Evolutionary conservation across 2,888 invertebrate genomes (phyloP), one percentile per base, ranked within the genome.

Genomic region (Dolomedes plantarius): DNA sequence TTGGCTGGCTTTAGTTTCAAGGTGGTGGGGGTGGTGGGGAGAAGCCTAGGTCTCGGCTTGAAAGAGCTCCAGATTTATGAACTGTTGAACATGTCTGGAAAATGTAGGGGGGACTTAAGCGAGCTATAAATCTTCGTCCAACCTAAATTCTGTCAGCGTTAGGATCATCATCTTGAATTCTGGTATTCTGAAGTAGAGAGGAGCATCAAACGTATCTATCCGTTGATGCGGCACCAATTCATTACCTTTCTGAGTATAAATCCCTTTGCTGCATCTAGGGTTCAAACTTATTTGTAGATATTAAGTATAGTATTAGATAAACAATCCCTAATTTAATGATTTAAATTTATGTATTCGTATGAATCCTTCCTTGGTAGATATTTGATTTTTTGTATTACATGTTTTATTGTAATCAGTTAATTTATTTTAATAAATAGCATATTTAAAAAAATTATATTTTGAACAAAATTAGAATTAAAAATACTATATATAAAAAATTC

Each of bases 141-240:
- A 23, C 56, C 23, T n/a, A 3, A 23, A 56, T 56, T 56, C 56
- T 23, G 56, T 56, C 56, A 56, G 56, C 23, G 23, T 23, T 1
- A 23, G 56, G 56, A 56, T 56, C 56, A 56, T 56, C 56, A 23
- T 56, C 56, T 56, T 56, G 56, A 56, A 56, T 23, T 56, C 23
- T 56, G 23, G 56, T 23, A 23, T n/a, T 23, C 19, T 19, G 56
- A 56, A 56, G 23, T 11, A 23, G 23, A 56, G 19, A 56, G 56
- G 16, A 23, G 7, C 19, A 1, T 16, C 23, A 23, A 23, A 56
- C 16, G 23, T n/a, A 19, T 56, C 56, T 56, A 56, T 56, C 56
- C 56, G 23, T 23, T 7, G 16, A 23, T 7, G 23, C 3, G 5
- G 1, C 3, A 5, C 23, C 6, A 23, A 56, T 23, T 56, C 56